Conservation (phyloP, 2,113 vertebrate species). For the Origma solitaria region DNA sequence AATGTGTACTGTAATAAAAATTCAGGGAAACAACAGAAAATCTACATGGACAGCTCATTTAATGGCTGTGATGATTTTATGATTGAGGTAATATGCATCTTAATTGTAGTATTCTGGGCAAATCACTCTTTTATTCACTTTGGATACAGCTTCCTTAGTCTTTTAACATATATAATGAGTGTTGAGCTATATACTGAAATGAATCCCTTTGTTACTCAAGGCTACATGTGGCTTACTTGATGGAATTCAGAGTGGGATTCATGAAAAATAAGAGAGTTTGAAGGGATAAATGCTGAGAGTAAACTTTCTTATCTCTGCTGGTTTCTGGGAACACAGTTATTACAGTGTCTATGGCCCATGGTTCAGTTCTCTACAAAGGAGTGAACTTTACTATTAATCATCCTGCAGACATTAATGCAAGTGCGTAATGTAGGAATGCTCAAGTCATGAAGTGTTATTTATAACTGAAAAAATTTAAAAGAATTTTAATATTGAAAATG, state of each 20-base stretch:
- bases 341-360: neutral
- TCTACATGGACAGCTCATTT: neutral
- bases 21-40: neutral
- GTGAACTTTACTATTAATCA: neutral
- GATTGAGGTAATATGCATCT: neutral
- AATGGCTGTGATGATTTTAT: neutral
- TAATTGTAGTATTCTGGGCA: neutral
- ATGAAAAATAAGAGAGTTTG: neutral
- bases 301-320: neutral
- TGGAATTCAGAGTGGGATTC: neutral
- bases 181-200: neutral
- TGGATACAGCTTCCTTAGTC: neutral
- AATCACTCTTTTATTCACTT: neutral
- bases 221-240: neutral
- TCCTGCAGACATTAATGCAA: neutral
- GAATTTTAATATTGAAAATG: neutral
- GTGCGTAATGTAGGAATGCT: neutral
- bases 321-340: neutral
- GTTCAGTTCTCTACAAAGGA: neutral
- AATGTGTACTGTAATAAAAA: slow-evolving; percentile 13
- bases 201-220: neutral
- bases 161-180: neutral
- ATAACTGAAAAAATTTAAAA: neutral
- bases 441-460: neutral
- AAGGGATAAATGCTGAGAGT: neutral